Conservation (phyloP, 2,888 invertebrate genomes). For the Hoplodrina ambigua region DNA sequence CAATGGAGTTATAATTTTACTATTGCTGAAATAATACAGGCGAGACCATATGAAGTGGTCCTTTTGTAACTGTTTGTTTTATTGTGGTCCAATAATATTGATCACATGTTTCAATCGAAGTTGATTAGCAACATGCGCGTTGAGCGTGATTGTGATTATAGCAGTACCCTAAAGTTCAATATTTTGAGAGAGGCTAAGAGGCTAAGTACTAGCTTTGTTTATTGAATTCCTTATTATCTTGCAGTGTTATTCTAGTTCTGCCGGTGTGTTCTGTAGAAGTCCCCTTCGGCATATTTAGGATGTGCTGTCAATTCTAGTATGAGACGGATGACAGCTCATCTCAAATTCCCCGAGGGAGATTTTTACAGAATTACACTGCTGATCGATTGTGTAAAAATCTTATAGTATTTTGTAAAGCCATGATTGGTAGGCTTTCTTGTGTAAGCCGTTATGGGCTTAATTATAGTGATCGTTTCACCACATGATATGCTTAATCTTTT, state of each 20-base stretch:
- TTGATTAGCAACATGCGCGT: slow-evolving; percentile 43
- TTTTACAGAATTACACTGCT: no score
- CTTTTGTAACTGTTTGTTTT: slow-evolving; percentile 24
- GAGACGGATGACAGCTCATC: no score
- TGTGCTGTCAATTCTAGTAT: no score
- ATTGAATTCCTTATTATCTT: not conserved
- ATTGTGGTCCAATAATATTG: slow-evolving; percentile 21
- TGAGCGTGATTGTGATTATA: slow-evolving; percentile 47
- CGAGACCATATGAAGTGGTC: not conserved
- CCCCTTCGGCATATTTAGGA: no score
- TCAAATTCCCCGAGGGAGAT: no score
- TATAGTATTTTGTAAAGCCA: not conserved
- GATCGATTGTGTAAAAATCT: not conserved
- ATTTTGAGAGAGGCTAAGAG: slow-evolving; percentile 2
- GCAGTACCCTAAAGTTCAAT: slow-evolving; percentile 7
- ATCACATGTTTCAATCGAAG: slow-evolving; percentile 43
- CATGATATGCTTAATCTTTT: not conserved
- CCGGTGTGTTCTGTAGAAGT: no score
- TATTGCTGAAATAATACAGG: no score
- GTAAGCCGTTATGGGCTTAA: no score
- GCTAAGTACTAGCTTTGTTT: not conserved
- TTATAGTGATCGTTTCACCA: no score
- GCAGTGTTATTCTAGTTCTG: no score
- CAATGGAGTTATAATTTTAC: no score
- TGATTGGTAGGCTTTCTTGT: no score